Evolutionary conservation across 2,888 invertebrate genomes (phyloP).

Genomic region (Eudasyphora cyanicolor): DNA sequence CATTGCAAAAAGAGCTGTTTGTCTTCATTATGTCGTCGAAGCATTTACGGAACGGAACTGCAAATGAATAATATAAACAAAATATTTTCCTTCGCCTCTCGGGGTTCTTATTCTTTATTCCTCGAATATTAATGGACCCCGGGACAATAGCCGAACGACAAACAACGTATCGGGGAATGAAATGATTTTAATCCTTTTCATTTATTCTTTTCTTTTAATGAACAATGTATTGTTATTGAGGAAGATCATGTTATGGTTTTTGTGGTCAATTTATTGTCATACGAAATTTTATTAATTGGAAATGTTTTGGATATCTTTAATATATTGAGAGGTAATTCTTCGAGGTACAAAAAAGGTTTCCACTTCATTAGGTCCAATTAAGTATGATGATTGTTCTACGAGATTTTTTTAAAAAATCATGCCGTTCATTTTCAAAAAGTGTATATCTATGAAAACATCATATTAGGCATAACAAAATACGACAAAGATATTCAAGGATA

Average conservation of each 20-base stretch:
- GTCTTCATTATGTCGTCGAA: conserved; percentile 51
- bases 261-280: too few species aligned
- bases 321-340: too few species aligned
- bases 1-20: conserved; percentile 24
- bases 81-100: background rate
- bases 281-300: too few species aligned
- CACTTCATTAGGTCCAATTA: too few species aligned
- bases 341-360: too few species aligned
- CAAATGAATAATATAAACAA: background rate
- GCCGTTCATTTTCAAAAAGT: too few species aligned
- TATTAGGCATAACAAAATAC: too few species aligned
- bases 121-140: background rate
- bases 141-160: background rate
- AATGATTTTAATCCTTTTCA: background rate
- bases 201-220: background rate
- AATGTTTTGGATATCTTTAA: too few species aligned
- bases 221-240: background rate
- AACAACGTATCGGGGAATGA: background rate
- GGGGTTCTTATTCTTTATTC: background rate
- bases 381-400: too few species aligned
- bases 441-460: too few species aligned
- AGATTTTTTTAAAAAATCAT: too few species aligned
- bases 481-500: too few species aligned
- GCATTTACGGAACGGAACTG: conserved; percentile 16
- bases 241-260: background rate